Percentiles rank a stretch among this genome's conserved stretches.
These are phyloP conservation scores for Acrocyrtus sp. DNA, from an alignment of 2,888 invertebrate species.

Conservation along the genomic window DNA sequence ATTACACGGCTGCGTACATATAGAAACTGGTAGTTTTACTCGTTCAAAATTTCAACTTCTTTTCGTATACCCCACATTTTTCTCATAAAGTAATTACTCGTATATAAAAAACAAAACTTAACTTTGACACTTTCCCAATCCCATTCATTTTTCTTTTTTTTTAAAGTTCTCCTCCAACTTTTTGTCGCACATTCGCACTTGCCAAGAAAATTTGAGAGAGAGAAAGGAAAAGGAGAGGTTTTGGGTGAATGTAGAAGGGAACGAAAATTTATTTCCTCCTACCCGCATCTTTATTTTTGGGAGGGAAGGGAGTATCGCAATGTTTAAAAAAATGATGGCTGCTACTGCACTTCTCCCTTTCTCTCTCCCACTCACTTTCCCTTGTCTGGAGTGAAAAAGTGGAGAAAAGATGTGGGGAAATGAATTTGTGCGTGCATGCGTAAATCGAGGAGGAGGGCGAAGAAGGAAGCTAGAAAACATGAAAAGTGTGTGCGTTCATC, in stretches of 20 bases:
- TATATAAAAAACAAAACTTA: too few species aligned
- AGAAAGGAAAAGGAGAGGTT: too few species aligned
- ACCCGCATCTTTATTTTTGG: too few species aligned
- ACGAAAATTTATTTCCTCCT: constrained; percentile 4
- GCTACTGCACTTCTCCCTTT: not conserved
- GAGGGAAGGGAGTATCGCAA: too few species aligned
- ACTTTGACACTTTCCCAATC: too few species aligned
- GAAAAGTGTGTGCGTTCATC: not conserved
- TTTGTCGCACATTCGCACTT: too few species aligned
- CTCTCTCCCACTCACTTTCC: too few species aligned
- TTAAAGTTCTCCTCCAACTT: too few species aligned
- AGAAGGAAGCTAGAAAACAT: constrained; percentile 13
- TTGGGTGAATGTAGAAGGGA: not conserved
- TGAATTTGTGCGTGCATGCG: constrained; percentile 57
- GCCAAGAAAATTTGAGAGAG: too few species aligned
- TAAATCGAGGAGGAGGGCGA: constrained; percentile 46
- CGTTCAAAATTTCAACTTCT: not conserved
- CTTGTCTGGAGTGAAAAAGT: too few species aligned
- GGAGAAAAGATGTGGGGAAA: constrained; percentile 35
- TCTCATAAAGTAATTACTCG: too few species aligned
- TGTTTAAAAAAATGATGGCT: not conserved
- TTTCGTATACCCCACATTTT: not conserved
- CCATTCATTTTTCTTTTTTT: too few species aligned
- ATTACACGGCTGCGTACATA: constrained; percentile 31
- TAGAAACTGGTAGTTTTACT: not conserved